Evolutionary conservation across 2,797 vertebrate species (phyloP), one percentile per base, ranked within the genome.

Genomic region (Perodicticus potto): DNA sequence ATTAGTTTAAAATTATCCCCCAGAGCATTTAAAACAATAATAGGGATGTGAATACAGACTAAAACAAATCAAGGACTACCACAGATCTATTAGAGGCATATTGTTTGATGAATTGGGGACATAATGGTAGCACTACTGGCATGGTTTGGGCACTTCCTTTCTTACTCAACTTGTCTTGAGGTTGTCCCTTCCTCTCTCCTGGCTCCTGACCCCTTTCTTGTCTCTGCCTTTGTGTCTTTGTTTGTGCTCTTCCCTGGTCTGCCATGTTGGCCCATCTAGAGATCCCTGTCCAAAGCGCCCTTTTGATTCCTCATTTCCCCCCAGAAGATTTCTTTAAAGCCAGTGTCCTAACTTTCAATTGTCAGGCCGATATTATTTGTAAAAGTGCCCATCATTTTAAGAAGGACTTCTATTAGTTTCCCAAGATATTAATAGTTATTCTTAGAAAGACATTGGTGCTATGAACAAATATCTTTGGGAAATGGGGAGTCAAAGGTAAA

Each of bases 1-100:
- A 98, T 98, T 98, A 98, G 97, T 97, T 99, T 98, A 98, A 98
- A 98, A 98, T 98, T 98, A 98, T 98, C 98, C 97, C 97, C 92
- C 96, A 45, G 97, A 83, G 97, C 98, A 98, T 98, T 98, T 98
- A 97, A 98, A 98, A 98, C 98, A 98, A 97, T 98, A 98, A 98
- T 89, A 98, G 96, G 95, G 72, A 98, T 89, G 83, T 93, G 97
- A 98, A 97, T 89, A 95, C 93, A 97, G 92, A 96, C 90, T 97
- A 96, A 98, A 98, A 97, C 96, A 98, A 98, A 98, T 98, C 98
- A 98, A 97, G 92, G 97, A 96, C 96, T 97, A 83, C 97, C 97
- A 97, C 84, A 97, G 97, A 95, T 82, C 94, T 97, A 97, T 98
- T 98, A 97, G 98, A 97, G 96, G 97, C 84, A 70, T 74, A 72